Conservation (phyloP, 2,113 vertebrate genomes). For the Camelus dromedarius region DNA sequence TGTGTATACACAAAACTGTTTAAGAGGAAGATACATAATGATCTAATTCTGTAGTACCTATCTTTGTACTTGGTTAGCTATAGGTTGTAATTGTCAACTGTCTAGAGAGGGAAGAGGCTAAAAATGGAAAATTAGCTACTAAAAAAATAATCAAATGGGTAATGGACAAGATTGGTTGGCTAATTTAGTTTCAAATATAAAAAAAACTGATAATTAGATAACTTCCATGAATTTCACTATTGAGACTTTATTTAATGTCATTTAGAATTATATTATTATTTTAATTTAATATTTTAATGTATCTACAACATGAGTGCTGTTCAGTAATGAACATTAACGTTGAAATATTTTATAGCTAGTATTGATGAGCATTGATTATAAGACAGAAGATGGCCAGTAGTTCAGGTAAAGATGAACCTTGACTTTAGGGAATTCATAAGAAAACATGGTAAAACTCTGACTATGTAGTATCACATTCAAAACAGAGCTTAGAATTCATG, state of each 20-base stretch:
- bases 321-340: neutral
- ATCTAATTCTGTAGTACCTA: neutral
- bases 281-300: neutral
- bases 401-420: conserved; percentile 35
- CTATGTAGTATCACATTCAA: neutral
- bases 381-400: neutral
- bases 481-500: neutral
- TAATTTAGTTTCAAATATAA: neutral
- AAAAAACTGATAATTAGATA: neutral
- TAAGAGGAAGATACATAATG: neutral
- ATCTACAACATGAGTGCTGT: neutral
- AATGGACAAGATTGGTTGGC: neutral
- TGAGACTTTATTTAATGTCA: neutral
- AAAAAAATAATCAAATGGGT: neutral
- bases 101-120: neutral
- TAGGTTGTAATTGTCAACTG: neutral
- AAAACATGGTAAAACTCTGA: neutral
- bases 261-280: neutral
- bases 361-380: neutral
- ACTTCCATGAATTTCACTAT: neutral
- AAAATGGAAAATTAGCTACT: conserved; percentile 8
- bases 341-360: neutral
- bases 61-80: neutral
- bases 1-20: neutral
- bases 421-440: neutral